Evolutionary conservation across 1,140 invertebrate genomes (phyloP).

Genomic region (Luehdorfia chinensis): DNA sequence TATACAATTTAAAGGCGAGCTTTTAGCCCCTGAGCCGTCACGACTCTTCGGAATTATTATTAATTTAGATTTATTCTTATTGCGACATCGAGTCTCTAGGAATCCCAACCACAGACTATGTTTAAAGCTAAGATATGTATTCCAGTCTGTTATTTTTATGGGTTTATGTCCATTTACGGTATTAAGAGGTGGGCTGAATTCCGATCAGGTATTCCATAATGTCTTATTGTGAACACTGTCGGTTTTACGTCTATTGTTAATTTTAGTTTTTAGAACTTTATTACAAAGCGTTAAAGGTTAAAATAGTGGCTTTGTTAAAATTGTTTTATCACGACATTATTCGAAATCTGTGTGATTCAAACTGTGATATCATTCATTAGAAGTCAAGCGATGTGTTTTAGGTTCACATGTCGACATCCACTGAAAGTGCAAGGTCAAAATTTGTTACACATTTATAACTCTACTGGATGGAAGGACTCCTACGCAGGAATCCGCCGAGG

Average conservation of each 20-base stretch:
- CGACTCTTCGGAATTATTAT: no score
- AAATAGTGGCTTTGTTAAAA: background rate
- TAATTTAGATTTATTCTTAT: no score
- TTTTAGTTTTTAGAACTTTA: slow-evolving; percentile 12
- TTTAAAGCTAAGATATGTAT: no score
- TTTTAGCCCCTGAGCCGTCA: no score
- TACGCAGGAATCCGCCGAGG: no score
- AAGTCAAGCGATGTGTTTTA: slow-evolving; percentile 1
- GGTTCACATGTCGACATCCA: background rate
- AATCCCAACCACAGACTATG: no score
- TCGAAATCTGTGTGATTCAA: slow-evolving; percentile 6
- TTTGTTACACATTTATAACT: no score
- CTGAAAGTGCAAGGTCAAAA: no score
- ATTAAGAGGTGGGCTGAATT: slow-evolving; percentile 1
- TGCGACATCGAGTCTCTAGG: no score
- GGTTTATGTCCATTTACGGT: slow-evolving; percentile 3
- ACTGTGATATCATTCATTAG: slow-evolving; percentile 4
- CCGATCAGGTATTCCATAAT: background rate
- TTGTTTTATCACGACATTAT: no score
- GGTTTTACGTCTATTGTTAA: background rate
- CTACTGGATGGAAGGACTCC: no score
- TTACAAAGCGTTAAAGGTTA: background rate
- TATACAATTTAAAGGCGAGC: no score
- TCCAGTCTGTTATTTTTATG: slow-evolving; percentile 3
- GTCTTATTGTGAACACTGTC: slow-evolving; percentile 3